Conservation (phyloP, 2,113 vertebrate genomes). For the Zapornia atra region DNA sequence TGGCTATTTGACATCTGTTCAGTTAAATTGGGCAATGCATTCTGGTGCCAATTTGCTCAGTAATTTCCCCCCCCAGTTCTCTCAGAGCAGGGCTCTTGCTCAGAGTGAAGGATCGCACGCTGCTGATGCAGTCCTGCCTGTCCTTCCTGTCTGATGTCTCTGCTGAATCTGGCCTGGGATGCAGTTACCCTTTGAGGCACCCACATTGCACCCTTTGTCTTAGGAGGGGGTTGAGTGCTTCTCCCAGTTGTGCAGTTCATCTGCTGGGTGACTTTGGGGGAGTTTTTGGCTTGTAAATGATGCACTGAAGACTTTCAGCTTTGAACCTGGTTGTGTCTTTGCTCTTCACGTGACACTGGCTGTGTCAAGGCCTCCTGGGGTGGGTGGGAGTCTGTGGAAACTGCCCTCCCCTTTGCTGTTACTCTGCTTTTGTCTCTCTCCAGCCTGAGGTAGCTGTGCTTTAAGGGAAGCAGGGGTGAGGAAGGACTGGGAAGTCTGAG, state of each 20-base stretch:
- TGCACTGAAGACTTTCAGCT: not conserved
- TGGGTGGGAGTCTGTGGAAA: not conserved
- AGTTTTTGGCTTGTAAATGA: not conserved
- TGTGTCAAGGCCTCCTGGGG: not conserved
- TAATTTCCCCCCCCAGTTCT: not conserved
- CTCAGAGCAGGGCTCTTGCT: not conserved
- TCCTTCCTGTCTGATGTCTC: not conserved
- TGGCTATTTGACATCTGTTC: constrained; percentile 64
- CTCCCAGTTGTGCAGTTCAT: not conserved
- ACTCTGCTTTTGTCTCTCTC: not conserved
- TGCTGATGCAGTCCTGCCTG: not conserved
- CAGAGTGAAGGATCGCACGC: not conserved
- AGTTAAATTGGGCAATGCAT: not conserved
- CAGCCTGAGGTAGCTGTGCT: not conserved
- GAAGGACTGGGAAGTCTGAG: not conserved
- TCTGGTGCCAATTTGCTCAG: not conserved
- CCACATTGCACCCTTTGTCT: not conserved
- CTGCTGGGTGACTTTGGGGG: accelerated
- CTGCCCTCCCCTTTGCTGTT: not conserved
- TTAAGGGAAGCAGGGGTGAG: not conserved
- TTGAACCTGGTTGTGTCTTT: not conserved
- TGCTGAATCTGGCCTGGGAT: not conserved
- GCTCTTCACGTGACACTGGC: not conserved
- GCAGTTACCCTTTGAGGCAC: accelerated
- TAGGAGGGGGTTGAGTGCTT: not conserved